Evolutionary conservation across 2,113 vertebrate species (phyloP), one percentile per base, ranked within the genome.

Genomic region (Panurus biarmicus): DNA sequence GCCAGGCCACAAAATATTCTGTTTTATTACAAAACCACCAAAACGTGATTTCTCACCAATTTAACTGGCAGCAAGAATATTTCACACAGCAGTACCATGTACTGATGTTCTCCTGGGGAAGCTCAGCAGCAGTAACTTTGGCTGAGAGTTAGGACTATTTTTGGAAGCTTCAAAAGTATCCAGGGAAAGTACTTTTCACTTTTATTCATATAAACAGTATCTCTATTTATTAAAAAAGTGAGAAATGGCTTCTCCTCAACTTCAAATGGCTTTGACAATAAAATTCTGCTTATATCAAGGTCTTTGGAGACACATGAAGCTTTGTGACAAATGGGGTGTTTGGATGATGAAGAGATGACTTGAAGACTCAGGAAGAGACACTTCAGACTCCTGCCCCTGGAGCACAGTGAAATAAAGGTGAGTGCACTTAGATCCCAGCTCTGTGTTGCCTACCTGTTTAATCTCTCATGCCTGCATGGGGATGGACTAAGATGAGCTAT

Each of bases 211-310:
- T 87, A 91, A 97, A 97, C 72, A 94, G 40, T 90, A 96, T 87
- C 84, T 45, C 93, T 96, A 91, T 94, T 93, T 96, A 95, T 97
- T 96, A 82, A 96, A 97, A 97, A 97, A 96, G 78, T 90, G 93
- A 93, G 90, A 93, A 94, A 96, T 86, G 50, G 44, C 65, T 95
- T 95, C 65, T 94, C 85, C 76, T 91, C 94, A 76, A 88, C 92
- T 93, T 94, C 89, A 93, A 88, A 93, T 96, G 81, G 94, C 58
- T 94, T 95, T 91, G 85, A 93, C 95, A 96, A 96, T 96, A 91
- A 94, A 93, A 84, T 87, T 91, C 65, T 86, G 64, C 85, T 94
- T 95, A 90, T 89, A 94, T 75, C 73, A 91, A 90, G 83, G 92
- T 96, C 96, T 97, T 90, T 56, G 66, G 91, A 94, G 95, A 94